A percentile compares a stretch with the other conserved stretches of the same genome.
phyloP scores from a whole-genome alignment of 2,888 invertebrate species.

The Erebia palarica region DNA sequence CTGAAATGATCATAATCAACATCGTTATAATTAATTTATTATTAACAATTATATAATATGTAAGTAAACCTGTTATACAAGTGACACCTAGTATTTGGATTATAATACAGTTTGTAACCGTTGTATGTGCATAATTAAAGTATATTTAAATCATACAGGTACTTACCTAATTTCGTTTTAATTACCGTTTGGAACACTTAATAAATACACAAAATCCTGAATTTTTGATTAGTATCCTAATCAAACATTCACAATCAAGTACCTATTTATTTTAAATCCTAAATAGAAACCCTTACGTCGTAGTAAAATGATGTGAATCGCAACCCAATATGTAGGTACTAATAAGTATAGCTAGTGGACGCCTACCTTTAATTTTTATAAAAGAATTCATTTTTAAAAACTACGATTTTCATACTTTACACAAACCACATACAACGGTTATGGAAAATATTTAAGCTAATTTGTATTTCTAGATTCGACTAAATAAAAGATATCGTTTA shows the following conservation, averaged over 20 bases:
- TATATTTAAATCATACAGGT: neutral
- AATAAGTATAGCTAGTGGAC: neutral
- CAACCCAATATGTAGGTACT: neutral
- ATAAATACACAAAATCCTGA: no score
- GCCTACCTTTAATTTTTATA: neutral
- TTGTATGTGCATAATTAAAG: slow-evolving; percentile 49
- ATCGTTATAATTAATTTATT: slow-evolving; percentile 77
- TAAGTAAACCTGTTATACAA: slow-evolving; percentile 80
- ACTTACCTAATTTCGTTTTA: neutral
- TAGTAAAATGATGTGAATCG: no score
- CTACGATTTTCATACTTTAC: neutral
- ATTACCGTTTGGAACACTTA: neutral
- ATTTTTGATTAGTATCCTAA: no score
- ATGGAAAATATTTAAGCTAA: slow-evolving; percentile 67
- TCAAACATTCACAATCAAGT: no score
- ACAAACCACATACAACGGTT: slow-evolving; percentile 58
- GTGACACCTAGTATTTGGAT: slow-evolving; percentile 77
- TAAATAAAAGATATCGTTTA: slow-evolving; percentile 58
- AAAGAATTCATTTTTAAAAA: neutral
- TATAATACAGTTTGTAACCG: slow-evolving; percentile 63
- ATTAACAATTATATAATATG: slow-evolving; percentile 78
- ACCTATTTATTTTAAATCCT: neutral
- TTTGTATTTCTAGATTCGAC: slow-evolving; percentile 66
- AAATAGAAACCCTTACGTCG: neutral
- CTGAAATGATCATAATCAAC: slow-evolving; percentile 69